phyloP scores from a whole-genome alignment of 2,113 vertebrate genomes.

The Aegypius monachus region DNA sequence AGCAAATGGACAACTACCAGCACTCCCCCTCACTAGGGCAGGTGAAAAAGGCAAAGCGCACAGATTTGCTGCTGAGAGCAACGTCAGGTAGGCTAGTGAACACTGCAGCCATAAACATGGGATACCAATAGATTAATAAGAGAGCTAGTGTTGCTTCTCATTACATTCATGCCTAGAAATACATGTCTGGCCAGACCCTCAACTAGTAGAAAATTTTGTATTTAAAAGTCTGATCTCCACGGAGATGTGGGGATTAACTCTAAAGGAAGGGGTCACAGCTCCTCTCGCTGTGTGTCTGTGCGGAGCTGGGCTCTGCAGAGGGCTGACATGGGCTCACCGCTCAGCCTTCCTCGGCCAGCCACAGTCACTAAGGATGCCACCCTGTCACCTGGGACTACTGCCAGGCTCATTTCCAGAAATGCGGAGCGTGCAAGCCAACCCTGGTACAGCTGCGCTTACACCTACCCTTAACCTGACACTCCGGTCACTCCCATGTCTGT shows the following conservation, averaged over 20 bases:
- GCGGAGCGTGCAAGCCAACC: not conserved
- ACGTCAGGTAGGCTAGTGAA: not conserved
- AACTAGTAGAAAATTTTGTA: not conserved
- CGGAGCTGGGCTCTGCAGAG: not conserved
- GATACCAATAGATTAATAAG: not conserved
- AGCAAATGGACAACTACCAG: not conserved
- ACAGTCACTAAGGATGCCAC: not conserved
- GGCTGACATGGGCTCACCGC: fast-evolving
- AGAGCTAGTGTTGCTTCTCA: not conserved
- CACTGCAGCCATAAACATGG: not conserved
- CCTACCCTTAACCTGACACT: not conserved
- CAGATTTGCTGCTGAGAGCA: not conserved
- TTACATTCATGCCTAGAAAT: not conserved
- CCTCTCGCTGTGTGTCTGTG: not conserved
- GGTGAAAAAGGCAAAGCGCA: not conserved
- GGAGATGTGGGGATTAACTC: not conserved
- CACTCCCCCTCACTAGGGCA: fast-evolving
- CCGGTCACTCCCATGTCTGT: not conserved
- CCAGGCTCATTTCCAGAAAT: not conserved
- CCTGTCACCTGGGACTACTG: not conserved
- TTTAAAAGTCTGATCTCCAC: not conserved
- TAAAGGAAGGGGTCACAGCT: not conserved
- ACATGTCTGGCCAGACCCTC: not conserved
- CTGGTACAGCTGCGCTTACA: not conserved
- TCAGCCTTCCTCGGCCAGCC: not conserved